These are phyloP conservation scores for Triplophysa dalaica DNA, from an alignment of 2,113 vertebrate genomes.

Conservation along the genomic window DNA sequence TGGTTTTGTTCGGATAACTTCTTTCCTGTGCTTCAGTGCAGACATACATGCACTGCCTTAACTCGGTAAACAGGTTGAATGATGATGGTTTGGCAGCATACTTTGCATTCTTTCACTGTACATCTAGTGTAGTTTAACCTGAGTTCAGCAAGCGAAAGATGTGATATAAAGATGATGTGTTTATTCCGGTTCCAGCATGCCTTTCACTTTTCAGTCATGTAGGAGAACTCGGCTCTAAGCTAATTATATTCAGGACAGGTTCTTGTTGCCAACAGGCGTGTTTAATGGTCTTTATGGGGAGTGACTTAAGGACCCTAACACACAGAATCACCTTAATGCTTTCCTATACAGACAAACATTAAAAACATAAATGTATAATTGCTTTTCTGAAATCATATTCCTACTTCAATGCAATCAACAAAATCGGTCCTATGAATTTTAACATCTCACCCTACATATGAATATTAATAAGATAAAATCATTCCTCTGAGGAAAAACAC, in stretches of 20 bases:
- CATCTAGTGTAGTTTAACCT: background rate
- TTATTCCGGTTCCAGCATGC: background rate
- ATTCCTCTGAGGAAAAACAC: background rate
- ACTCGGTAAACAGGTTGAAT: background rate
- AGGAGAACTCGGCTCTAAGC: background rate
- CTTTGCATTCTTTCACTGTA: constrained; percentile 7
- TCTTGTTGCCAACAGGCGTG: constrained; percentile 15
- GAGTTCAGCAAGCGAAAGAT: background rate
- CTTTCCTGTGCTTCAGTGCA: background rate
- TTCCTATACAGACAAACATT: background rate
- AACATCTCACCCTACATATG: too few species aligned
- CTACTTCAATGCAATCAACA: too few species aligned
- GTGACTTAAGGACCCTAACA: background rate
- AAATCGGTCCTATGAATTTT: too few species aligned
- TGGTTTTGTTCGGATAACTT: background rate
- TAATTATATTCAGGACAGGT: constrained; percentile 1
- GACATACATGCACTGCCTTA: background rate
- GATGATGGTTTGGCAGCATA: constrained; percentile 10
- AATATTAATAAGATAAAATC: too few species aligned
- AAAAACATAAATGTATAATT: too few species aligned
- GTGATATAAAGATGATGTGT: background rate
- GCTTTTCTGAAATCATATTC: too few species aligned
- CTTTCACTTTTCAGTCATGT: background rate
- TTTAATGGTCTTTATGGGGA: background rate
- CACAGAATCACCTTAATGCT: background rate